Evolutionary conservation across 2,888 invertebrate species (phyloP), one percentile per base, ranked within the genome.

Genomic region (Eupithecia tripunctaria): DNA sequence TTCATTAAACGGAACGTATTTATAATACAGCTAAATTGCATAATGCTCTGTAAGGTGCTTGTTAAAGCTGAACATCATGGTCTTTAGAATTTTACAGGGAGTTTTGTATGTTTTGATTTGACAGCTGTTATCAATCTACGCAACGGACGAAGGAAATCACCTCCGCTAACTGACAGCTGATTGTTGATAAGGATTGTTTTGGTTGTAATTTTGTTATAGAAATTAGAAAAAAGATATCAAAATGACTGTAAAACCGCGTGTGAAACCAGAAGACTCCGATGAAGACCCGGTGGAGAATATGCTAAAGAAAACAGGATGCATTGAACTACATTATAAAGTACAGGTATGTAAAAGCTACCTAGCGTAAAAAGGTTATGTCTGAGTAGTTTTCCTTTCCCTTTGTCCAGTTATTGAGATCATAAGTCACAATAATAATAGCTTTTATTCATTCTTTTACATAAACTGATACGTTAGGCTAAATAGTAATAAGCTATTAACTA

Each of bases 251-350:
- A 92, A 89, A 83, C 90, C 91, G 5, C 85, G 85, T 51, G 89
- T 88, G 67, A 89, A 84, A 75, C 70, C 82, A 1, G 76, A 78
- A 2, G 92, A 95, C 66, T 95, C 96, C 80, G 95, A 96, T 56
- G 96, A 96, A 65, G 99, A 99, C 91, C 98, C 97, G 0, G 97
- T 99, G 0, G 98, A 98, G 83, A 95, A 95, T 76, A 98, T 98
- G 97, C 90, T 99, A 18, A 97, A 97, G 85, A 97, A 97, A 92
- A 97, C 98, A 29, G 99, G 99, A 10, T 99, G 99, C 87, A 95
- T 98, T 70, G 96, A 98, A 81, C 92, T 97, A 72, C 99, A 99
- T 93, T 98, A 98, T 85, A 96, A 97, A 95, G 97, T 98, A 56
- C 97, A 98, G 96, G 36, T 60, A 36, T 10, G 8, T 36, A 36